Percentiles rank a stretch among this genome's conserved stretches.
Conservation (phyloP, 2,113 vertebrate genomes). For the Hyperoodon ampullatus region DNA sequence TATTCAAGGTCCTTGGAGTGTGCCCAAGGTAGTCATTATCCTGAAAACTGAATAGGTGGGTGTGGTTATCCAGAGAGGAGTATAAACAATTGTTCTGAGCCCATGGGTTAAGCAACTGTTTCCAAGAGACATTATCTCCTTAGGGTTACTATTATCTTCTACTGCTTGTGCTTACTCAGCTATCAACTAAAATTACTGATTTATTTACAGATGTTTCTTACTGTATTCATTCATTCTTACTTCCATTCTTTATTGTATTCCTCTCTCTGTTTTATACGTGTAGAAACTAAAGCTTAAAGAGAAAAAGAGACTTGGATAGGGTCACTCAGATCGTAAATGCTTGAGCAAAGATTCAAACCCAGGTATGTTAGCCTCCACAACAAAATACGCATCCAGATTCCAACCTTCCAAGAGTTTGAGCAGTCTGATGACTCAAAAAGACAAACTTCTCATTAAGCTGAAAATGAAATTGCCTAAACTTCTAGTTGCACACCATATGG, state of each 20-base stretch:
- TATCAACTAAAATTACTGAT: neutral
- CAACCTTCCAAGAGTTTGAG: neutral
- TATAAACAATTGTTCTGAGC: neutral
- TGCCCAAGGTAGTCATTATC: neutral
- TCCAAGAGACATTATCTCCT: neutral
- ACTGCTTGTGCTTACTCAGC: neutral
- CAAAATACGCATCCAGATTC: neutral
- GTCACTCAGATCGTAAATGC: neutral
- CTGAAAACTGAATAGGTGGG: neutral
- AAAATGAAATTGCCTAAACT: constrained; percentile 38
- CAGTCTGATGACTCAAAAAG: neutral
- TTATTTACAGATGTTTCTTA: neutral
- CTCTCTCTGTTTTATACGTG: neutral
- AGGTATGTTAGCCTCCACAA: neutral
- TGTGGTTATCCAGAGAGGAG: neutral
- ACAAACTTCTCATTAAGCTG: constrained; percentile 63
- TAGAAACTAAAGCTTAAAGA: neutral
- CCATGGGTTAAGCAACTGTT: neutral
- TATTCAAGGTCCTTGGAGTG: neutral
- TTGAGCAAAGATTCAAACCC: neutral
- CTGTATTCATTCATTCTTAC: neutral
- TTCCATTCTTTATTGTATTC: neutral
- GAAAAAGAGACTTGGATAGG: neutral
- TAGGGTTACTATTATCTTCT: neutral
- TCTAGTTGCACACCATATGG: constrained; percentile 53